Evolutionary conservation across 2,797 vertebrate species (phyloP).

Genomic region (Sebastiscus tertius): DNA sequence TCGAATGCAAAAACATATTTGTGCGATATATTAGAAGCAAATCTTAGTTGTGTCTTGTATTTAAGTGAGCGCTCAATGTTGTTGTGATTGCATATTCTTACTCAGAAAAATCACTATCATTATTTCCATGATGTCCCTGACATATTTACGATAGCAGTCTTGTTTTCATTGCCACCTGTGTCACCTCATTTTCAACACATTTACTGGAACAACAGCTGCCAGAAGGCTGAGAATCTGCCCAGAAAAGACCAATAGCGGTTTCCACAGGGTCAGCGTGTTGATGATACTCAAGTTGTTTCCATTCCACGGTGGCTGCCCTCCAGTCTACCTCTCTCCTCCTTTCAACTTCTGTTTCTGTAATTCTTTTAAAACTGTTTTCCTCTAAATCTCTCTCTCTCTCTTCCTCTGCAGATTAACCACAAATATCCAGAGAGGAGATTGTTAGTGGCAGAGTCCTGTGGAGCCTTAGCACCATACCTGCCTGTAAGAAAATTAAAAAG

Average conservation of each 20-base stretch:
- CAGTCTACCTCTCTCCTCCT: slow-evolving; percentile 46
- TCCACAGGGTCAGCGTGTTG: slow-evolving; percentile 78
- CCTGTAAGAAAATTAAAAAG: slow-evolving; percentile 87
- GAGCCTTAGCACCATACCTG: slow-evolving; percentile 95
- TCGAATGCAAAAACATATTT: not conserved
- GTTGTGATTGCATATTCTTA: not conserved
- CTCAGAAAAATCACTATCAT: not conserved
- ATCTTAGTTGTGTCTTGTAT: not conserved
- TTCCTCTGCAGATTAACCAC: slow-evolving; percentile 92
- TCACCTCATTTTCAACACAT: slow-evolving; percentile 30
- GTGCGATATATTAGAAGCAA: not conserved
- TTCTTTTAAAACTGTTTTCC: slow-evolving; percentile 25
- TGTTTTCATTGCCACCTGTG: slow-evolving; percentile 64
- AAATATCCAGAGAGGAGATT: slow-evolving; percentile 98
- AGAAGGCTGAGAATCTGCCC: slow-evolving; percentile 70
- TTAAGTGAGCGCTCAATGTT: not conserved
- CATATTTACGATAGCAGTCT: slow-evolving; percentile 28
- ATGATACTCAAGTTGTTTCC: slow-evolving; percentile 72
- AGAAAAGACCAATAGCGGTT: slow-evolving; percentile 70
- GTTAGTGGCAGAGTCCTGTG: slow-evolving; percentile 97
- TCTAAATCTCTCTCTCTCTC: slow-evolving; percentile 21
- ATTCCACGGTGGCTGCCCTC: slow-evolving; percentile 62
- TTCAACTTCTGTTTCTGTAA: slow-evolving; percentile 42
- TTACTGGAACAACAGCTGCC: slow-evolving; percentile 56
- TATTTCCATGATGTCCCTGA: slow-evolving; percentile 40